Evolutionary conservation across 1,140 invertebrate species (phyloP), one percentile per base, ranked within the genome.

Genomic region (Drosophila orosa): DNA sequence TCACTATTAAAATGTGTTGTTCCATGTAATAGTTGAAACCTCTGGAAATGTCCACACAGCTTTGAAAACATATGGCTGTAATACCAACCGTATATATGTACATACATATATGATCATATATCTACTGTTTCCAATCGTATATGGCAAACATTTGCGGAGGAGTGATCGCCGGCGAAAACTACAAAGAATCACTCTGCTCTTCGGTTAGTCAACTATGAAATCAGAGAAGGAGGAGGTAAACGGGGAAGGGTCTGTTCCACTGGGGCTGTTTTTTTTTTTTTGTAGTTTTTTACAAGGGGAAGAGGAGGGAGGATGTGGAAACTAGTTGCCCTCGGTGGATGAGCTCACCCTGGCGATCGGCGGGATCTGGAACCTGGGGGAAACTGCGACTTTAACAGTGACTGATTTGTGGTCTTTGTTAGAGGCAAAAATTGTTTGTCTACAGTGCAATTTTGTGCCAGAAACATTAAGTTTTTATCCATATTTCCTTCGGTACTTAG

Each of bases 381-480:
- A 65, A 60, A 69, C 50, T 57, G 31, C 65, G 50, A 45, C 40
- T 37, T 33, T 15, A n/a, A 54, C 40, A 40, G 17, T 80, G 81
- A 81, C 78, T 86, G 83, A 87, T 87, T 77, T 85, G 76, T 85
- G 62, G 61, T 33, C 67, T 55, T 68, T 31, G 74, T 61, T 60
- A 61, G 35, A 29, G 12, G 17, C 17, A 66, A 15, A 62, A 48
- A 29, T 60, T 60, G 27, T 44, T 47, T 35, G 19, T 59, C 17
- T 37, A 58, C 24, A 29, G 17, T 13, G 8, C 22, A 45, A 45
- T 15, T 45, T 45, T 45, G n/a, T 45, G 13, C 22, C 44, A 45
- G 13, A 45, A 24, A 44, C 42, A 44, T 44, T 44, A 15, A 1
- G 42, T 25, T 45, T n/a, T 45, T 45, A 54, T 54, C 29, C 13